A percentile compares a stretch with the other conserved stretches of the same genome.
phyloP scores from a whole-genome alignment of 2,888 invertebrate genomes.

The Ichneumoninae sp. region DNA sequence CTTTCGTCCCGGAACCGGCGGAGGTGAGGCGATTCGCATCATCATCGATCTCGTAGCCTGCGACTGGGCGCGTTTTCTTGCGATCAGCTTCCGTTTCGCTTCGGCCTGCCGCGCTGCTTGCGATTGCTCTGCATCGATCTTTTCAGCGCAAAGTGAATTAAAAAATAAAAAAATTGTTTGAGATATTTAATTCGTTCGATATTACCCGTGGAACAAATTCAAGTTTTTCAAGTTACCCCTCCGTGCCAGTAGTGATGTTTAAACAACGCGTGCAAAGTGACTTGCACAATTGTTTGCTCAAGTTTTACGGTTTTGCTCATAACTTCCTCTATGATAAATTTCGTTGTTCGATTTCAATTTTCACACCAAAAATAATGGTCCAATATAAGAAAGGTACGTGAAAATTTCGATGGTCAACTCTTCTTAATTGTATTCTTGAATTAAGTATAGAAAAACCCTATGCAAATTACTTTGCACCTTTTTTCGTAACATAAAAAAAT shows the following conservation, averaged over 20 bases:
- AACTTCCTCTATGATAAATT: too few relatives aligned
- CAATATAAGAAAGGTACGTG: too few relatives aligned
- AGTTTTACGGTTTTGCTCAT: too few relatives aligned
- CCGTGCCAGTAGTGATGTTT: background rate
- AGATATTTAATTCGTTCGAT: background rate
- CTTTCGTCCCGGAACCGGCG: conserved; percentile 92
- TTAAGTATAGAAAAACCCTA: too few relatives aligned
- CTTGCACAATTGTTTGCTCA: too few relatives aligned
- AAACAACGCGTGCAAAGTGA: background rate
- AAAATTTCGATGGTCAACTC: too few relatives aligned
- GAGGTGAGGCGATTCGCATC: conserved; percentile 89
- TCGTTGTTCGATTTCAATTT: too few relatives aligned
- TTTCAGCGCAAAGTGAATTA: conserved; percentile 13
- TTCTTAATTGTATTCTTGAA: too few relatives aligned
- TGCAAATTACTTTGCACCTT: too few relatives aligned
- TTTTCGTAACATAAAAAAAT: too few relatives aligned
- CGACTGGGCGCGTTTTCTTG: conserved; percentile 89
- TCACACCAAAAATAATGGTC: too few relatives aligned
- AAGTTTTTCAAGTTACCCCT: background rate
- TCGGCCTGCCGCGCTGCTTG: conserved; percentile 87
- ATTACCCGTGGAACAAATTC: background rate
- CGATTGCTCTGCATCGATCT: conserved; percentile 86
- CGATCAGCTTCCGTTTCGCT: conserved; percentile 90
- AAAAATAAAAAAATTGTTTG: background rate
- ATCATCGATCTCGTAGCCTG: conserved; percentile 85